Conservation (phyloP, 2,797 vertebrate genomes). For the Protonibea diacanthus region DNA sequence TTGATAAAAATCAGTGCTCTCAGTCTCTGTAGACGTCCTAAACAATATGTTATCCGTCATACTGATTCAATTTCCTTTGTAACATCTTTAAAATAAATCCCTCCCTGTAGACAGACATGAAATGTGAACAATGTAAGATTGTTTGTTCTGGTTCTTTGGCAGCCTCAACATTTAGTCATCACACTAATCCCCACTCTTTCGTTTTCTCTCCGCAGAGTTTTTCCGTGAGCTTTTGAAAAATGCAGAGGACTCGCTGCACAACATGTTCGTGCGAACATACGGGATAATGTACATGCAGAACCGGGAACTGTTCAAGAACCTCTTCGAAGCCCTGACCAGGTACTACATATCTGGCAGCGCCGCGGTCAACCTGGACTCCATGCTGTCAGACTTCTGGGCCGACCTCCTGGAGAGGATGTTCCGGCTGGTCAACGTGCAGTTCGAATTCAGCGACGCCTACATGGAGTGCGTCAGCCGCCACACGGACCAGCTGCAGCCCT, state of each 20-base stretch:
- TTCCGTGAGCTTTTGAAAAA: conserved; percentile 96
- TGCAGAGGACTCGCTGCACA: conserved; percentile 91
- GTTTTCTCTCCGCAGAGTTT: conserved; percentile 86
- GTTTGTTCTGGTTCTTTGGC: conserved; percentile 31
- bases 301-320: conserved; percentile 94
- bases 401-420: conserved; percentile 97
- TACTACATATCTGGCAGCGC: conserved; percentile 89
- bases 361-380: conserved; percentile 92
- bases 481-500: conserved; percentile 96
- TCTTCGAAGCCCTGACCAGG: conserved; percentile 90
- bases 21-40: conserved; percentile 15
- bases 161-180: conserved; percentile 15
- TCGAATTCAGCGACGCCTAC: conserved; percentile 93
- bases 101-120: conserved; percentile 8
- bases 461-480: conserved; percentile 96
- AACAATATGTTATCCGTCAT: conserved; percentile 16
- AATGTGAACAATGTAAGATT: conserved; percentile 38
- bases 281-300: conserved; percentile 97
- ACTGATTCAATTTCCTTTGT: conserved; percentile 29
- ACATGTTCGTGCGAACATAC: conserved; percentile 96
- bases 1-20: conserved; percentile 21
- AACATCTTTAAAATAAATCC: conserved; percentile 9
- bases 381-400: conserved; percentile 96
- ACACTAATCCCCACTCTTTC: conserved; percentile 11
- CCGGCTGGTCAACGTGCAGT: conserved; percentile 95